Base-by-base conservation (phyloP, 1,140 invertebrate genomes). In the Stegodyphus mimosarum region DNA sequence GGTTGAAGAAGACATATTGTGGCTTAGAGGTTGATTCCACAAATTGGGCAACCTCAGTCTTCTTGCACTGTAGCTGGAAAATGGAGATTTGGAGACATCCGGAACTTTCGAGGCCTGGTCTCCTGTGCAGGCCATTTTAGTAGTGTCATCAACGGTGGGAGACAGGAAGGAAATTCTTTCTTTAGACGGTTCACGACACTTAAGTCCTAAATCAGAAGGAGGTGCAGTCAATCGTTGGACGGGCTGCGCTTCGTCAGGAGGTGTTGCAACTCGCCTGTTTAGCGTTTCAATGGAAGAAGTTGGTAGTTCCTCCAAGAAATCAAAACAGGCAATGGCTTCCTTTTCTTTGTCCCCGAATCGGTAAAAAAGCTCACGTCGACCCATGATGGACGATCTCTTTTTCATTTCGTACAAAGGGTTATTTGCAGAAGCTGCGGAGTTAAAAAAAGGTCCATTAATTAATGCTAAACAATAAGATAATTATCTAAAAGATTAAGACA, bases 331-430 rank as follows among this genome's bases (percentile, higher is more conserved):
- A 73, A 95, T 93, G 48, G 94, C 94, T 89, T 95, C 94, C 74
- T 92, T 91, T 89, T 95, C 94, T 88, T 94, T 93, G 84, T 94
- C 94, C n/a, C 94, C 94, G 90, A 93, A 95, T 85, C 94, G 92
- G 53, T 94, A 93, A 91, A 92, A 95, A 90, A 95, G 94, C 88
- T 94, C 94, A 64, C 93, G 92, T 60, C 94, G 92, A 85, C 93
- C 94, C 88, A 95, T 93, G 89, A 95, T 95, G 87, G 93, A 94
- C 33, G 94, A 93, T 70, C 94, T 91, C 6, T 89, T 83, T 17
- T 53, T 64, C 49, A 73, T 13, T 10, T 83, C 80, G 49, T 66
- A 83, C 50, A 77, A 51, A 10, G 80, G 83, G 48, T 84, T 75
- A 17, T 71, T 75, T 63, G 83, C 73, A 13, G 83, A 84, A 50